Evolutionary conservation across 2,113 vertebrate species (phyloP), one percentile per base, ranked within the genome.

Genomic region (Triplophysa dalaica): DNA sequence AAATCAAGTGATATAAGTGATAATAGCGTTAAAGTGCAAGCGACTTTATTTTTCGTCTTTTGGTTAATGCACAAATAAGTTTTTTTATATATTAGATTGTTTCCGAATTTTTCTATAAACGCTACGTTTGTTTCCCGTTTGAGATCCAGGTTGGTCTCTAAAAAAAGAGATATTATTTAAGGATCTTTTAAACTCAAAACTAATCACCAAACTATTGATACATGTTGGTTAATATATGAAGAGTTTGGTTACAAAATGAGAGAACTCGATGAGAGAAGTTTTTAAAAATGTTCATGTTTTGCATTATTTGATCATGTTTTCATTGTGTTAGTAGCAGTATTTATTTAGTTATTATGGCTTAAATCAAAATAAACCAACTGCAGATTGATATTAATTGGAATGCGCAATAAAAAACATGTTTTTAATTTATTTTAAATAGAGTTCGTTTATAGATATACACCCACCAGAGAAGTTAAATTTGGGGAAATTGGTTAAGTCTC

Each of bases 401-500:
- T 29, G 29, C 29, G 4, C 29, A 4, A 29, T 29, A 29, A 29
- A 29, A 29, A 29, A 29, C 29, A 29, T 29, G 29, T 4, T 29
- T 29, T 29, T 2, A 2, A 2, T n/a, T n/a, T n/a, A 29, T 3
- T 2, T 2, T 0, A 29, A 29, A 29, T 3, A 29, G 26, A 29
- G 26, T 29, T 29, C 29, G 4, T 29, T 4, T 29, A 29, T 19
- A 56, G 7, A 56, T 13, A 50, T 6, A 22, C 13, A 81, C 88
- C 87, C 75, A 95, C 94, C 94, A 77, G 91, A 89, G 88, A 95
- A 95, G 70, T 89, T 93, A 82, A 95, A 95, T 54, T 90, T 90
- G 41, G 94, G 94, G 79, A 96, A 96, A 7, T 91, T 88, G 21
- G 88, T 91, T 84, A 95, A 87, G 82, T 95, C 93, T 79, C 87